A percentile compares a stretch with the other conserved stretches of the same genome.
Evolutionary conservation across 1,140 invertebrate genomes (phyloP).

Genomic region (Pemphigus obesinymphae): DNA sequence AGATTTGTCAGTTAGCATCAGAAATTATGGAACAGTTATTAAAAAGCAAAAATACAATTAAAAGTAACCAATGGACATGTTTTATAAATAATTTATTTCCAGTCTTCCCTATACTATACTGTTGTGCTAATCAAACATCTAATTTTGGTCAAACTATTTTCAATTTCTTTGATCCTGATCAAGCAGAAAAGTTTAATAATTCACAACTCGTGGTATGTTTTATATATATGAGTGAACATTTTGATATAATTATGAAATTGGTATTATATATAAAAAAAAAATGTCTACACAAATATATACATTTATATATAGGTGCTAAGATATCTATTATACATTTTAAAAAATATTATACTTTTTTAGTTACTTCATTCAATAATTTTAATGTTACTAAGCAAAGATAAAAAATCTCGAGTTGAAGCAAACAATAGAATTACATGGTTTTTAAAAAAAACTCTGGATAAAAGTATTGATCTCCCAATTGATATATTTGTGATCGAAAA

Average conservation of each 20-base stretch:
- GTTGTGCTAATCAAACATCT: not conserved
- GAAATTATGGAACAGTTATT: constrained; percentile 7
- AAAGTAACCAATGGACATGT: not conserved
- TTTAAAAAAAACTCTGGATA: constrained; percentile 7
- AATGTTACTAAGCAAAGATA: constrained; percentile 22
- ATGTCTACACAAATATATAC: too few species aligned
- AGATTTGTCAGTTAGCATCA: constrained; percentile 25
- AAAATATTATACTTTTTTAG: not conserved
- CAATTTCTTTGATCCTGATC: constrained; percentile 22
- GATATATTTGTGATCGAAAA: not conserved
- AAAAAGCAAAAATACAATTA: not conserved
- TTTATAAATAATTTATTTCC: constrained; percentile 11
- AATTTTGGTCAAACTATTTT: constrained; percentile 6
- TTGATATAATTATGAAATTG: not conserved
- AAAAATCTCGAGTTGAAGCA: not conserved
- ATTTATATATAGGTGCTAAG: too few species aligned
- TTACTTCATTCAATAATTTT: constrained; percentile 8
- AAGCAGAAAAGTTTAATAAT: not conserved
- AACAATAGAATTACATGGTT: constrained; percentile 32
- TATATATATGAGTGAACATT: not conserved
- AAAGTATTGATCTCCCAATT: constrained; percentile 11
- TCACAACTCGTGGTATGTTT: constrained; percentile 13
- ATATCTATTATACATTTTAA: too few species aligned
- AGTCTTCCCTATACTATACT: not conserved
- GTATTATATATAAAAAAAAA: too few species aligned